Evolutionary conservation across 2,888 invertebrate genomes (phyloP).

Genomic region (Morpho achilles): DNA sequence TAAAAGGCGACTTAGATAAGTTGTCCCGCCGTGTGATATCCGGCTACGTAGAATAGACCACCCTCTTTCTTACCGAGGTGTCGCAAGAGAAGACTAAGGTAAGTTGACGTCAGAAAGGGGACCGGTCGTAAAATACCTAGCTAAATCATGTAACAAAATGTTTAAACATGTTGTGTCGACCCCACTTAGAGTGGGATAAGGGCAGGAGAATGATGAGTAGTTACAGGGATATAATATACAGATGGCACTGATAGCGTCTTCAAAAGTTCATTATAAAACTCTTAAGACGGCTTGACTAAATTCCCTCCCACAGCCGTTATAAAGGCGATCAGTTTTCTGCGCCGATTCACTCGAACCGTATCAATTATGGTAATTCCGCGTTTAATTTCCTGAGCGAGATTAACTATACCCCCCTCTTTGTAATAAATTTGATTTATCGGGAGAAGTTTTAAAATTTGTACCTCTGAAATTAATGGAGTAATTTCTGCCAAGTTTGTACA

Average conservation of each 20-base stretch:
- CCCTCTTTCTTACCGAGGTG: no score
- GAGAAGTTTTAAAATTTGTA: conserved; percentile 51
- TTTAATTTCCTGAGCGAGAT: conserved; percentile 76
- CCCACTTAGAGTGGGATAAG: no score
- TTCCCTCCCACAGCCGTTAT: conserved; percentile 42
- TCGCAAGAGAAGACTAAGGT: no score
- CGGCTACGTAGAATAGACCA: no score
- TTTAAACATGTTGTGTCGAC: no score
- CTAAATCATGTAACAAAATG: no score
- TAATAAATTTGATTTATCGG: conserved; percentile 72
- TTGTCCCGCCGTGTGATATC: no score
- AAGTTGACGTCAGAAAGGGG: no score
- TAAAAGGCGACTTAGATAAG: no score
- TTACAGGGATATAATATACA: no score
- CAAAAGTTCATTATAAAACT: conserved; percentile 42
- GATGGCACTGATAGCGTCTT: conserved; percentile 7
- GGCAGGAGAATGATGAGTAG: no score
- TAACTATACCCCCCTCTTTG: conserved; percentile 58
- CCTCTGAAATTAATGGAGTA: conserved; percentile 34
- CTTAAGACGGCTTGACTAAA: conserved; percentile 45
- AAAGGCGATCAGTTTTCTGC: conserved; percentile 69
- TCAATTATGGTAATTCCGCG: conserved; percentile 76
- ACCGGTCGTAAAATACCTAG: no score
- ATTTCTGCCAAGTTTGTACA: conserved; percentile 21
- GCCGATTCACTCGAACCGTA: conserved; percentile 66